Evolutionary conservation across 2,113 vertebrate genomes (phyloP), one percentile per base, ranked within the genome.

Genomic region (Gasterosteus aculeatus): DNA sequence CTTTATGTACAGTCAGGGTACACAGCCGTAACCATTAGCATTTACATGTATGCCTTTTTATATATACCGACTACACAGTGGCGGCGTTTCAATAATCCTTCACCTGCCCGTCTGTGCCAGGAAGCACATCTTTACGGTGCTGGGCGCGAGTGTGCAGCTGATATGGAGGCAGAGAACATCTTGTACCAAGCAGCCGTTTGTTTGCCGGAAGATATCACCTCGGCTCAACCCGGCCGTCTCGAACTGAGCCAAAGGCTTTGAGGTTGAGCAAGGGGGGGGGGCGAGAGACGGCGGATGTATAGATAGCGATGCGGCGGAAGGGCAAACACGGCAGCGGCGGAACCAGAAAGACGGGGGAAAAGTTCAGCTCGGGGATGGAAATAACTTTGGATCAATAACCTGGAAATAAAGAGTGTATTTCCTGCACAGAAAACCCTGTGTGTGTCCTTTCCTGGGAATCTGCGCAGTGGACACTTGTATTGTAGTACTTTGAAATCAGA

Each of bases 131-230:
- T 78, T 7, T 18, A 61, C 66, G 65, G 56, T 71, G 74, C 49
- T 58, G 64, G 69, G 63, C 38, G 10, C 46, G 31, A 72, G 72
- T 22, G 49, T 38, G 46, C 62, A 19, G 53, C 29, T 69, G 77
- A 85, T 78, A 69, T 35, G 61, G 35, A 38, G 76, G 59, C 46
- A 15, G 59, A 80, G 82, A 85, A 84, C 81, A 73, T 69, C 75
- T 70, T 80, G 86, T 85, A 78, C 85, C 79, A 91, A 87, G 84
- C 75, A 65, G 72, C 44, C 33, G 42, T 81, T 86, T 89, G 83
- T 88, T 91, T 88, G 85, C 87, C 68, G 79, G 69, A 82, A 77
- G 86, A 86, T 87, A 70, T 89, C 82, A 72, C 85, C 73, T 84
- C 84, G 75, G 75, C 67, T 84, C 72, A 69, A 70, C 85, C 75